Evolutionary conservation across 2,113 vertebrate species (phyloP), one percentile per base, ranked within the genome.

Genomic region (Craseonycteris thonglongyai): DNA sequence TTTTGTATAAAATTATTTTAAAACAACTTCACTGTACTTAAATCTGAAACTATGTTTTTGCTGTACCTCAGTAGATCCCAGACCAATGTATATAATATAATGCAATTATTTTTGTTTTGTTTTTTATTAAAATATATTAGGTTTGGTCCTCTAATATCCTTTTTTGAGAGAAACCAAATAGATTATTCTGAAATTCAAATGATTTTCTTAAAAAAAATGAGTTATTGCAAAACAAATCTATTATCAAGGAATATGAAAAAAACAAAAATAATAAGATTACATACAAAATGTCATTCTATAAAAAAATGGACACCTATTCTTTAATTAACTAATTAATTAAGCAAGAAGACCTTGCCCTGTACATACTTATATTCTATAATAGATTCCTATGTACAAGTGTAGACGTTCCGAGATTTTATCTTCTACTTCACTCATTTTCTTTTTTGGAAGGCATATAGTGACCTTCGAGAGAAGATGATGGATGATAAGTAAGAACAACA

Each of bases 71-170:
- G 1, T 35, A 54, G n/a, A 81, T 71, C 4, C 28, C 12, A 89
- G 56, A 65, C 22, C 83, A 79, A 35, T 65, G 16, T 78, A 8
- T 74, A 2, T 11, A 93, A 35, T 58, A 35, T 42, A 13, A 47
- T 2, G 33, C 28, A 85, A 56, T 68, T 93, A 28, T 85, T 5
- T 42, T 81, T 18, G 1, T 19, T 74, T 65, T 79, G 59, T 76
- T 42, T 42, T 45, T 69, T 89, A 49, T 85, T 95, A 89, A 93
- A 95, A 86, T 59, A 0, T 35, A 33, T 68, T 78, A 18, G 15
- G 84, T 84, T 93, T 95, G 80, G 76, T 71, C 30, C 90, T 90
- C 45, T 88, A 92, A 80, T 79, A 93, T 61, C 3, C 12, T 69
- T 8, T 88, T 94, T 68, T 78, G n/a, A 95, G n/a, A 95, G 45